Evolutionary conservation across 2,113 vertebrate genomes (phyloP), one percentile per base, ranked within the genome.

Genomic region (Seriola aureovittata): DNA sequence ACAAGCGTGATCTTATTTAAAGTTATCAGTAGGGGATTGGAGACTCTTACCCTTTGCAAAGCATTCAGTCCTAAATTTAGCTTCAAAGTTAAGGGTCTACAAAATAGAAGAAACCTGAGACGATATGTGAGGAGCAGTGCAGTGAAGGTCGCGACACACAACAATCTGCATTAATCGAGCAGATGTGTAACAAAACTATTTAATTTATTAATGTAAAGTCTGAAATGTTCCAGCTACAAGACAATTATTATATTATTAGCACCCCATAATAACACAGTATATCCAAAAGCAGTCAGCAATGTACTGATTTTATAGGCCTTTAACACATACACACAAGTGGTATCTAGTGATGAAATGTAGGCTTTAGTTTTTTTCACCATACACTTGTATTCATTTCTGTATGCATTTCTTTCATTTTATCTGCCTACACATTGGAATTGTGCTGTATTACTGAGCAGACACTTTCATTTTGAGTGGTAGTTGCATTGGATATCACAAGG

Each of bases 21-120:
- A 14, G 48, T 68, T 17, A 60, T 67, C 29, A 11, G 25, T 12
- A 52, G 32, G 8, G 23, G 8, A 71, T 58, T 55, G 36, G 46
- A 78, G 50, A 81, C 79, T 32, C 12, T 72, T 91, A 86, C 80
- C 89, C 90, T 93, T 93, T 94, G 9, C 75, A 81, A 70, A 86
- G 64, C 25, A 57, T 88, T 78, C 63, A 57, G 44, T 46, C 59
- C 92, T 93, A 94, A 91, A 82, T 93, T 92, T 94, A 92, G 91
- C 87, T 70, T 32, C 79, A 85, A 58, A 69, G 63, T 86, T 81
- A 44, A 63, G 70, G 44, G 19, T 84, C 80, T 75, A 82, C 23
- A 82, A 87, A 84, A 84, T 59, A 66, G 25, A 84, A 38, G 92
- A 86, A 92, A 94, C 83, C 55, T 59, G 90, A 94, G 90, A 89